Base-by-base conservation (phyloP, 2,888 invertebrate species). In the Plebejus anna region DNA sequence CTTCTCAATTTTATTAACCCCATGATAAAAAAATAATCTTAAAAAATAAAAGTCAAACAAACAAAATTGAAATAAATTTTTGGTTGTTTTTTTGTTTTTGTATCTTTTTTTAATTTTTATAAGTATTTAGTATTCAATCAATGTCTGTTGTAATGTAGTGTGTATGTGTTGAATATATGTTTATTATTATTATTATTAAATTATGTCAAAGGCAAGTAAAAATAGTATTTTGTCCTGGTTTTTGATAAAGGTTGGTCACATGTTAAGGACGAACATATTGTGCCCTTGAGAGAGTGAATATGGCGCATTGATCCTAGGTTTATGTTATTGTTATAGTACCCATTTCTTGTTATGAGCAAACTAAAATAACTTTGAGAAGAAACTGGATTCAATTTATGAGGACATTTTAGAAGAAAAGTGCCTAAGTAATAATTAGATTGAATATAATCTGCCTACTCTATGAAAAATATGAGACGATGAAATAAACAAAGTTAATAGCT, bases 201-300 rank as follows among this genome's bases (percentile, higher is more conserved):
- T 22, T 22, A 22, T 22, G 22, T 22, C 22, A 22, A 22, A 7
- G 0, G 28, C 7, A 9, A 28, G 61, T 61, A 11, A 22, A 59
- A 59, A 22, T 4, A 28, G 11, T 70, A 38, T 55, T 16, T 55
- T 55, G 11, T 38, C 72, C 72, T n/a, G 16, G 55, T 16, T 73
- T 28, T 73, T 32, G 2, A 0, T n/a, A 32, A 73, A 28, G 51
- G 16, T 28, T 73, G 73, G 73, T 55, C 73, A 73, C 73, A 55
- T 71, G 11, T 71, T 47, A 73, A 73, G 73, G 73, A 73, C 73
- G 51, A 73, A 73, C 51, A 73, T 66, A 66, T 66, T 73, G 73
- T 55, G 73, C 28, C 73, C 73, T 73, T 51, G 73, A 32, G 61
- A 66, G 72, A 32, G 47, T 75, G 38, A 61, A 75, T 36, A 59